These are phyloP conservation scores for Fissipunctia ypsillon DNA, from an alignment of 2,888 invertebrate species.

Conservation along the genomic window DNA sequence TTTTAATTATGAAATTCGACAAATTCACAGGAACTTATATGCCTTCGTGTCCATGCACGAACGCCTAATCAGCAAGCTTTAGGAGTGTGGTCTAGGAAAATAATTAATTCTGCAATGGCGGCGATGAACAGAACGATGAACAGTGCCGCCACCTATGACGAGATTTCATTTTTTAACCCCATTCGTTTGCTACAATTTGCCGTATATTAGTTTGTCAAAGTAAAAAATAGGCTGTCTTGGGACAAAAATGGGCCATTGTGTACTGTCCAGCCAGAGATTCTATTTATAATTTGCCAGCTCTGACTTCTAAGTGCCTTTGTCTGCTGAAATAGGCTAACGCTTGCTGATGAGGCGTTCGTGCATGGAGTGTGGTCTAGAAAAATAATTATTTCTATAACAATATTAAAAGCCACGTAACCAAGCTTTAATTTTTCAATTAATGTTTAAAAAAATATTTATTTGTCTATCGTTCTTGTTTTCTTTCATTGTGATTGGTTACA, in stretches of 20 bases:
- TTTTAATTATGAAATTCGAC: too few species aligned
- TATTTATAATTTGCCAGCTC: not conserved
- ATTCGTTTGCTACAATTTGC: too few species aligned
- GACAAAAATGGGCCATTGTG: not conserved
- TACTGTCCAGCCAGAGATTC: not conserved
- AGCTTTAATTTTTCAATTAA: not conserved
- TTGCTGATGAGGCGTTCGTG: not conserved
- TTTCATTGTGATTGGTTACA: constrained; percentile 53
- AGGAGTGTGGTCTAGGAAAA: too few species aligned
- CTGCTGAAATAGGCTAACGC: not conserved
- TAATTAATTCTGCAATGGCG: too few species aligned
- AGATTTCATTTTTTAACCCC: too few species aligned
- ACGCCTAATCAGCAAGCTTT: too few species aligned
- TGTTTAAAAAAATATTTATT: constrained; percentile 14
- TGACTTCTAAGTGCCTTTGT: not conserved
- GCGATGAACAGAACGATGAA: too few species aligned
- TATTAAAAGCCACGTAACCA: constrained; percentile 33
- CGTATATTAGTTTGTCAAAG: too few species aligned
- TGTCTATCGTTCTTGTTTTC: constrained; percentile 64
- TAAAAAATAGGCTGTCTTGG: too few species aligned
- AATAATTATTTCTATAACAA: not conserved
- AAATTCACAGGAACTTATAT: too few species aligned
- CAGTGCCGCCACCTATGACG: too few species aligned
- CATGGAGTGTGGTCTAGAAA: not conserved
- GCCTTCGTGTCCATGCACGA: too few species aligned